Base-by-base conservation (phyloP, 2,113 vertebrate species). In the Cranoglanis bouderius region DNA sequence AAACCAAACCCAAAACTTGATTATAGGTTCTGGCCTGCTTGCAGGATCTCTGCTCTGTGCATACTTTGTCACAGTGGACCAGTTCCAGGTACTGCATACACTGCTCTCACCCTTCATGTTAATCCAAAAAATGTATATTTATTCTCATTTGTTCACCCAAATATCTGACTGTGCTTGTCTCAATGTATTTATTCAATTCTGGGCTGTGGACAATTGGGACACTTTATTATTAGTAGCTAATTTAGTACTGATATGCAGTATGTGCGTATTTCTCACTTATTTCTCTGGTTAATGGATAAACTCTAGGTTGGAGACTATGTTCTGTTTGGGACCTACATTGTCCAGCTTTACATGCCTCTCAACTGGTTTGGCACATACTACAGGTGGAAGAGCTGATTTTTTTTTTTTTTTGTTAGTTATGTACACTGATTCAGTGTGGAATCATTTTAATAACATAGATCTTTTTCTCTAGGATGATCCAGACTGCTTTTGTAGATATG, bases 361-460 rank as follows among this genome's bases (percentile, higher is more conserved):
- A 98, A 98, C 94, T 98, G 97, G 97, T 98, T 98, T 0, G 98
- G 97, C 8, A 98, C 97, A 84, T 98, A 98, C 92, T 99, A 98
- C 93, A 98, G 98, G 97, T 98, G 94, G 94, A 40, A 38, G 59
- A 57, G 57, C 40, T 19, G 59, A 32, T 65, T 29, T 29, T 32
- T 40, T 74, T 29, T 19, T 40, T 55, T 7, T 6, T 29, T 70
- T 3, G 46, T 85, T 74, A 49, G 46, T 49, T 49, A 10, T 49
- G 46, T 77, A 74, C 38, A 57, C 77, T 49, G 35, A 19, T 88
- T 84, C 29, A 61, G 9, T 74, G 38, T 84, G 51, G 18, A 49
- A 35, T 72, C 1, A 26, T 67, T 51, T 65, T 26, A 63, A 55
- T n/a, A 85, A 24, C 19, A 4, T 55, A 29, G 18, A 59, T 88